Percentiles rank a stretch among this genome's conserved stretches.
phyloP scores from a whole-genome alignment of 2,888 invertebrate genomes.

The Phaedon cochleariae region DNA sequence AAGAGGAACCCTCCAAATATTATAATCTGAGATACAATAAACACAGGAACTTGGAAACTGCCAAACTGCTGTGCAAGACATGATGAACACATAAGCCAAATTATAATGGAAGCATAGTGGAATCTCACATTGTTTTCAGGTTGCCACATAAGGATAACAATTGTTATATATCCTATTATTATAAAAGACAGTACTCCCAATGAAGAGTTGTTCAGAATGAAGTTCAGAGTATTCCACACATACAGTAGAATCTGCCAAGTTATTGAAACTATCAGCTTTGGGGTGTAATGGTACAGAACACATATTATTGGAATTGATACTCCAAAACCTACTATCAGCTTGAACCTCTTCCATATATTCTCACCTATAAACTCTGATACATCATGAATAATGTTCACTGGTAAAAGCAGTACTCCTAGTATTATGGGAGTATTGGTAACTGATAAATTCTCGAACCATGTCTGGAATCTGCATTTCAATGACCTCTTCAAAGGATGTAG shows the following conservation, averaged over 20 bases:
- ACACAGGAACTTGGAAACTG: constrained; percentile 78
- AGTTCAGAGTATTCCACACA: constrained; percentile 49
- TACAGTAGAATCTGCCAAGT: constrained; percentile 63
- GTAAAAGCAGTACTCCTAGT: constrained; percentile 69
- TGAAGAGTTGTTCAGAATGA: constrained; percentile 57
- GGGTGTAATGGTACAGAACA: constrained; percentile 77
- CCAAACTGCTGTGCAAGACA: constrained; percentile 80
- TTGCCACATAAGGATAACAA: constrained; percentile 80
- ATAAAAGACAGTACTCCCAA: constrained; percentile 64
- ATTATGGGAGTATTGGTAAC: constrained; percentile 73
- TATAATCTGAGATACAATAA: constrained; percentile 73
- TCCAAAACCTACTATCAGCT: constrained; percentile 65
- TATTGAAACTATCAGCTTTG: constrained; percentile 69
- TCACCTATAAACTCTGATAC: constrained; percentile 78
- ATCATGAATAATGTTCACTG: constrained; percentile 79
- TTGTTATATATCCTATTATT: constrained; percentile 73
- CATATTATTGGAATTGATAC: constrained; percentile 64
- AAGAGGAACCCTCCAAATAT: constrained; percentile 72
- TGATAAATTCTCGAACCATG: constrained; percentile 80
- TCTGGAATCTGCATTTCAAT: constrained; percentile 76
- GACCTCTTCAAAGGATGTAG: constrained; percentile 93
- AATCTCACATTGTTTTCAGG: constrained; percentile 73
- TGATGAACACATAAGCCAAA: constrained; percentile 81
- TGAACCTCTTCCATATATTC: constrained; percentile 74
- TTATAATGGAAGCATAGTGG: constrained; percentile 72